phyloP scores from a whole-genome alignment of 2,113 vertebrate species.

The Sinocyclocheilus rhinocerous region DNA sequence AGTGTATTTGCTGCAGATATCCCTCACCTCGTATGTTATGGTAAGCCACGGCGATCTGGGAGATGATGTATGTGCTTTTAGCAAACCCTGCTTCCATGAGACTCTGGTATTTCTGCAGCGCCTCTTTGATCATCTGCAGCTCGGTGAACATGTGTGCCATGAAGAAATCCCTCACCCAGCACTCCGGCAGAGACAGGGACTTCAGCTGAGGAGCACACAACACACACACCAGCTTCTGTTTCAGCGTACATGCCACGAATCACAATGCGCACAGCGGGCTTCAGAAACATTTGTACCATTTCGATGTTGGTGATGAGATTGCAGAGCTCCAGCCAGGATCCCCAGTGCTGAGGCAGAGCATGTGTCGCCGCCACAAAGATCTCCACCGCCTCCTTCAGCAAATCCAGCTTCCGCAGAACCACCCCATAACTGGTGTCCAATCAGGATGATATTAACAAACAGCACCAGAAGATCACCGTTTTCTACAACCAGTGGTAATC shows the following conservation, averaged over 20 bases:
- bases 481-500: too few species aligned
- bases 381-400: conserved; percentile 94
- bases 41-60: conserved; percentile 98
- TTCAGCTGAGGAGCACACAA: conserved; percentile 81
- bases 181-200: conserved; percentile 93
- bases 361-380: conserved; percentile 95
- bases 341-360: conserved; percentile 93
- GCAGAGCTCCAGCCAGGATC: conserved; percentile 96
- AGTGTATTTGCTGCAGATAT: neutral
- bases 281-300: conserved; percentile 81
- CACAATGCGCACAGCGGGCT: neutral
- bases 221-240: neutral
- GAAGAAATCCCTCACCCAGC: conserved; percentile 99
- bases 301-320: conserved; percentile 98
- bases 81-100: conserved; percentile 96
- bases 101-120: conserved; percentile 95
- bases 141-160: conserved; percentile 98
- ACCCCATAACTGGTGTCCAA: conserved; percentile 86
- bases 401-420: conserved; percentile 93
- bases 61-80: conserved; percentile 98
- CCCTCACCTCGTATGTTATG: conserved; percentile 93
- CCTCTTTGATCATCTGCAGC: conserved; percentile 97
- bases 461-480: too few species aligned
- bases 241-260: neutral
- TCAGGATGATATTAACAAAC: neutral